Evolutionary conservation across 2,113 vertebrate species (phyloP), one percentile per base, ranked within the genome.

Genomic region (Eptesicus fuscus): DNA sequence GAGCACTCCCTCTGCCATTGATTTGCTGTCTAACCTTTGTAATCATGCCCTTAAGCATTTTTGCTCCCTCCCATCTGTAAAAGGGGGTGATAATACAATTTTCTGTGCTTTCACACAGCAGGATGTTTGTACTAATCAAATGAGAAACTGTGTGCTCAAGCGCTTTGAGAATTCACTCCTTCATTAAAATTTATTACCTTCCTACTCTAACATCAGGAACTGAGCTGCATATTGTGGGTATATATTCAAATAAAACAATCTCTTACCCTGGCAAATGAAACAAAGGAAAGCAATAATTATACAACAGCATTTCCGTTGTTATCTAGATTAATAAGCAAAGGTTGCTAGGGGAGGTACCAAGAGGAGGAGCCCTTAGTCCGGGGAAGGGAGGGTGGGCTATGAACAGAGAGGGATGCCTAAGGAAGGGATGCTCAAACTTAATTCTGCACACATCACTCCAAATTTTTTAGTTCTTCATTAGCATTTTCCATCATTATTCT

Each of bases 291-390:
- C 7, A 51, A 18, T 90, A 14, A 25, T 77, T 53, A 61, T 82
- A 71, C 77, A 25, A 65, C 2, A n/a, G 1, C 23, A 18, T 53
- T 9, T 67, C 10, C 0, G 13, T 35, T 90, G 37, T n/a, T 67
- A 17, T 18, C 25, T 23, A 71, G 44, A 4, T 63, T 40, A 71
- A 69, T 40, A 80, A 73, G 37, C 9, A 40, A 53, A 69, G 23
- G 37, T 2, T 53, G 2, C 51, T 40, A 0, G 4, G 0, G 8
- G 23, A 53, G 40, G 30, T 9, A 18, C 2, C 3, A 5, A 20
- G 9, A 59, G 22, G 30, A 82, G 23, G 40, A 12, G 42, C 4
- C 16, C 18, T 42, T 4, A 5, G 63, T 40, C 10, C 6, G 3
- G 30, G 18, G 35, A 9, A 5, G 35, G 22, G n/a, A 17, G 17